Base-by-base conservation (phyloP, 2,113 vertebrate genomes). In the Oreochromis tanganicae region DNA sequence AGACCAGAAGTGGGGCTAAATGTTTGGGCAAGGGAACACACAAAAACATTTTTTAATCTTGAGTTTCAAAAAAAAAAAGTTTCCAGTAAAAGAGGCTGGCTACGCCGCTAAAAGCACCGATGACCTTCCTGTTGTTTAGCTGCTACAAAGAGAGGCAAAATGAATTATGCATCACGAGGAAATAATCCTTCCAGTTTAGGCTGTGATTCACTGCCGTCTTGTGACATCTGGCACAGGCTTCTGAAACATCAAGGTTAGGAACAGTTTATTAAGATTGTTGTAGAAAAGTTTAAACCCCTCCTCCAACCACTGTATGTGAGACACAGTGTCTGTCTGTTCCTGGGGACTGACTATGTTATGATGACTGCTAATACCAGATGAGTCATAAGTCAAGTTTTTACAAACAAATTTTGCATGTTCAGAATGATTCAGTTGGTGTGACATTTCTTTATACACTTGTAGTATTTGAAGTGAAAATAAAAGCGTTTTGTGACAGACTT, bases 131-230 rank as follows among this genome's bases (percentile, higher is more conserved):
- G 88, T 86, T 9, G 21, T 86, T 90, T 84, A 88, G 90, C 84
- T 50, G 52, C 57, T 54, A 79, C 86, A 91, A 85, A 89, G 52
- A 87, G 21, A 85, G 36, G 81, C 46, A 80, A 81, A 78, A 85
- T 94, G 86, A 93, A 93, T 93, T 86, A 93, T 92, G 81, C 84
- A 92, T 73, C 8, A 82, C 86, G 11, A 87, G 83, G 80, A 93
- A 92, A 89, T 54, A 87, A 88, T 48, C 63, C 41, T 73, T 21
- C 24, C 78, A 57, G 81, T 89, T 84, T 56, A 71, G 12, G 79
- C 21, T 14, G 71, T 78, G 78, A 87, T 57, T 63, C 34, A 38
- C 17, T 57, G 80, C 81, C 86, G 56, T 16, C 12, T 57, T 16
- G 16, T 78, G 68, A 82, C 46, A 66, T 91, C 90, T 86, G 61